Evolutionary conservation across 1,140 invertebrate species (phyloP), one percentile per base, ranked within the genome.

Genomic region (Procambarus virginalis): DNA sequence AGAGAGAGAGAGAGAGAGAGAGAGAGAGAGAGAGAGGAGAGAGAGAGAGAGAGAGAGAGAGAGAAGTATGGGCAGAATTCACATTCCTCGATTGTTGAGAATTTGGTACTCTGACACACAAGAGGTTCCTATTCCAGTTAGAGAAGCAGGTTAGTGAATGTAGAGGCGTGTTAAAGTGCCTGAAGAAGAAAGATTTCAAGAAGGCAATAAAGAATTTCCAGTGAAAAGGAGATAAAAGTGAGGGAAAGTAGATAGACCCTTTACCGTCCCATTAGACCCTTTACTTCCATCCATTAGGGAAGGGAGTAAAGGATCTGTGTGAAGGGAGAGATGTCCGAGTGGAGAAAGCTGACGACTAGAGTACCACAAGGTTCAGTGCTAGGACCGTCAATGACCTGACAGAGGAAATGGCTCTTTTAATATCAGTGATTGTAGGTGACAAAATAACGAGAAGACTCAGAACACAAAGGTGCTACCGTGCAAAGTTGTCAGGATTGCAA

Each of bases 1-100:
- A 70, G 34, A 34, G 34, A 34, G 68, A 70, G 68, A 70, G 68
- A 70, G 68, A 70, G 68, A 70, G 68, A 70, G 68, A 70, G 68
- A 70, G 68, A 70, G 34, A 34, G 34, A 34, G 34, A 34, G 34
- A 34, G 34, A 34, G 34, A 34, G 68, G 22, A 70, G 68, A 70
- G 68, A 70, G 68, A 70, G 68, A 70, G 68, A 70, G 68, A 70
- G 68, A 70, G 68, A 70, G 34, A 3, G 34, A 70, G 3, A 70
- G 34, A 70, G 17, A 70, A 70, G 20, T 5, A 17, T 70, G 3
- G 4, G 20, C 68, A 70, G 34, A 70, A n/a, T 70, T 70, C 10
- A 70, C 17, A 3, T 70, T 5, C 68, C 73, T 22, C 73, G 5
- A 22, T 76, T 46, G 34, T 46, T 76, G 22, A 9, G 22, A 45